A percentile compares a stretch with the other conserved stretches of the same genome.
phyloP scores from a whole-genome alignment of 2,113 vertebrate genomes.

The Gopherus flavomarginatus region DNA sequence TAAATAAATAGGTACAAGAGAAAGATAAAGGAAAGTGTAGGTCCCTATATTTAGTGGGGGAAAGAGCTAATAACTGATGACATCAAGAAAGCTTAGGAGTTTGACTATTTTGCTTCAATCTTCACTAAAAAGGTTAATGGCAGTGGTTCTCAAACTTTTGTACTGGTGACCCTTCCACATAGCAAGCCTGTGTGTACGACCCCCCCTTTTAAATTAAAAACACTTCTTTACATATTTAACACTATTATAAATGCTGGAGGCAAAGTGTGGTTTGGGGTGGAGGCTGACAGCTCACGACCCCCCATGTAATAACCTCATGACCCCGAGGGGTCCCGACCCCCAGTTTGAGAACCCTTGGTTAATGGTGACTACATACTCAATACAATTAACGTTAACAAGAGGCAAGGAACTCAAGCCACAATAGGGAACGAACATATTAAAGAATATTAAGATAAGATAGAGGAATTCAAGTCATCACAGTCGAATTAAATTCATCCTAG shows the following conservation, averaged over 20 bases:
- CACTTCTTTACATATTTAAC: no score
- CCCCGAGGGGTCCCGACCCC: no score
- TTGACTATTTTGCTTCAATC: background rate
- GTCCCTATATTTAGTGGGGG: background rate
- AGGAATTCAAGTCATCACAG: background rate
- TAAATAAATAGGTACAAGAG: background rate
- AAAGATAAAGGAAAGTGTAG: background rate
- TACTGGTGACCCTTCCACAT: no score
- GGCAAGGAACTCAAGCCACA: background rate
- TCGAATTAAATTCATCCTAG: background rate
- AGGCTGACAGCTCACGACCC: no score
- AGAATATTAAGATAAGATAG: background rate
- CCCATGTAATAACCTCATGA: no score
- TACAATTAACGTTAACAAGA: background rate
- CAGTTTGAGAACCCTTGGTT: no score
- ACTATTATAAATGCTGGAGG: no score
- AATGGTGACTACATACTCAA: background rate
- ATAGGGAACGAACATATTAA: background rate
- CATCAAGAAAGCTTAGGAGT: background rate
- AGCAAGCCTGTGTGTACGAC: no score
- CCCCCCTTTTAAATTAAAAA: no score
- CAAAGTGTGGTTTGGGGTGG: no score
- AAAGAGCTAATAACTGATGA: background rate
- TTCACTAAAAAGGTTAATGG: background rate
- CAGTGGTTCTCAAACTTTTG: no score